phyloP scores from a whole-genome alignment of 1,140 invertebrate species.

The Harlomillsia oculata region DNA sequence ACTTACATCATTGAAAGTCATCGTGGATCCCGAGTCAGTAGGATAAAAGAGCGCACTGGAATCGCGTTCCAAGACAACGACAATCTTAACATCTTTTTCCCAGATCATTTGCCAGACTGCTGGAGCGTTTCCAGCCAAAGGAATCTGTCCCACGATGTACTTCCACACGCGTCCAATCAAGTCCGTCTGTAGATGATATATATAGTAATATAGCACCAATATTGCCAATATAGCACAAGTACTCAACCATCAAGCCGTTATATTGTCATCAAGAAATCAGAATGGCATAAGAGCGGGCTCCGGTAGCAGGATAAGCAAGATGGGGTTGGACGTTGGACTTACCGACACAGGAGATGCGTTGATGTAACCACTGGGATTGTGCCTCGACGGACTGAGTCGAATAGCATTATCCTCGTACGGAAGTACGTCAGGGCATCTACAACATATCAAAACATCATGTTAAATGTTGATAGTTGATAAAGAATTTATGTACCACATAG shows the following conservation, averaged over 20 bases:
- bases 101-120: constrained; percentile 79
- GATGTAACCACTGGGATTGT: constrained; percentile 75
- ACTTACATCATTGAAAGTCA: constrained; percentile 48
- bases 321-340: constrained; percentile 35
- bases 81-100: constrained; percentile 70
- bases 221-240: too few species aligned
- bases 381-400: constrained; percentile 59
- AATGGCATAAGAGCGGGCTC: too few species aligned
- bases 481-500: neutral
- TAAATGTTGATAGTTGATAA: neutral
- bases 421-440: constrained; percentile 59
- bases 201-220: too few species aligned
- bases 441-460: constrained; percentile 29
- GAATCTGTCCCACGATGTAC: constrained; percentile 74
- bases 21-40: constrained; percentile 42
- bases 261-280: too few species aligned
- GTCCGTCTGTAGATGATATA: constrained; percentile 47
- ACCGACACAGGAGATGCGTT: constrained; percentile 80
- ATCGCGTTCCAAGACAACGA: constrained; percentile 45
- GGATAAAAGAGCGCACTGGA: constrained; percentile 52
- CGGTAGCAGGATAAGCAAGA: too few species aligned
- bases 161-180: constrained; percentile 63
- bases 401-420: constrained; percentile 83
- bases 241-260: too few species aligned
- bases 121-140: constrained; percentile 48